Evolutionary conservation across 1,140 invertebrate genomes (phyloP).

Genomic region (Diachasma alloeum): DNA sequence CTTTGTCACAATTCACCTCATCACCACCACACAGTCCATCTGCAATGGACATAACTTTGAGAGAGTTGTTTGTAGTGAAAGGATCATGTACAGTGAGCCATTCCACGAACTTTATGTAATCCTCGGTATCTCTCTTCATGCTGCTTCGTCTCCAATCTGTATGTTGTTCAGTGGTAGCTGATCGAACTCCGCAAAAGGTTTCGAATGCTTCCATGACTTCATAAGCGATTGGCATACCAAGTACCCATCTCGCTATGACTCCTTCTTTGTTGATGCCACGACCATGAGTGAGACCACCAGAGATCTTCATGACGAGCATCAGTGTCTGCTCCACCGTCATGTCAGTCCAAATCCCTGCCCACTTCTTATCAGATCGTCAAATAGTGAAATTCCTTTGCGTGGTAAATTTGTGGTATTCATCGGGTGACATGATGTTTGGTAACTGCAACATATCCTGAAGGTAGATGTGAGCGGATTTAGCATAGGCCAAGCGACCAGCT

Average conservation of each 20-base stretch:
- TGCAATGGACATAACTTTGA: too few relatives aligned
- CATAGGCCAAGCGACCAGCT: constrained; percentile 48
- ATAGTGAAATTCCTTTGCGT: constrained; percentile 44
- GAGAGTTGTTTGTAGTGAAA: too few relatives aligned
- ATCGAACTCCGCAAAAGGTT: constrained; percentile 35
- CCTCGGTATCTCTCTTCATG: constrained; percentile 38
- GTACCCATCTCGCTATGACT: constrained; percentile 34
- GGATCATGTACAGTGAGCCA: background rate
- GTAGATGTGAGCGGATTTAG: constrained; percentile 53
- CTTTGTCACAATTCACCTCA: constrained; percentile 44
- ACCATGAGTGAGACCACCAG: too few relatives aligned
- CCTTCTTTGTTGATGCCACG: constrained; percentile 26
- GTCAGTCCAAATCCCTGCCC: constrained; percentile 56
- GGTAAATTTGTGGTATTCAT: constrained; percentile 48
- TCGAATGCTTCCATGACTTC: constrained; percentile 51
- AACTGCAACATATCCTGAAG: too few relatives aligned
- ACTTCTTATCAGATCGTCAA: too few relatives aligned
- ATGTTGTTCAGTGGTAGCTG: constrained; percentile 30
- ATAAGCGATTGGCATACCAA: constrained; percentile 34
- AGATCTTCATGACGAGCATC: constrained; percentile 51
- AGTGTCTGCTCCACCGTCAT: constrained; percentile 52
- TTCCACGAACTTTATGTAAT: constrained; percentile 33
- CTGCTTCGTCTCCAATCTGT: constrained; percentile 42
- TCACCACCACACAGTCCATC: constrained; percentile 45
- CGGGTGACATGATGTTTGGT: constrained; percentile 31